Percentiles rank a stretch among this genome's conserved stretches.
phyloP scores from a whole-genome alignment of 2,113 vertebrate species.

The Ictalurus furcatus region DNA sequence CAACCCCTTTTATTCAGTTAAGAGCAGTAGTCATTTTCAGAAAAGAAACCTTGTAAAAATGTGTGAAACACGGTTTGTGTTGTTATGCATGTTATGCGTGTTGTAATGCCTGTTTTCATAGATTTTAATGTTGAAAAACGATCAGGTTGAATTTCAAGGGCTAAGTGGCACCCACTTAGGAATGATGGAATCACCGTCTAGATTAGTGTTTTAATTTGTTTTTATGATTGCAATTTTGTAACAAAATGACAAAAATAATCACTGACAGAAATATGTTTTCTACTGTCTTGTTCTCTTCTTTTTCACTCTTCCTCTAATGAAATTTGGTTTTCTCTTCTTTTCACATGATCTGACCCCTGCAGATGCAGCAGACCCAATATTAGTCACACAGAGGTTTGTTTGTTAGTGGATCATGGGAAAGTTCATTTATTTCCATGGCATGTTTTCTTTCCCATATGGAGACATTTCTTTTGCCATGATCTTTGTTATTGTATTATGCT shows the following conservation, averaged over 20 bases:
- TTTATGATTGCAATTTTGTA: neutral
- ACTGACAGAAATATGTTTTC: neutral
- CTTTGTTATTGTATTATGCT: neutral
- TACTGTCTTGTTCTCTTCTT: neutral
- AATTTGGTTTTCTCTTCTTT: conserved; percentile 28
- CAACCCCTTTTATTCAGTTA: no score
- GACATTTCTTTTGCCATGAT: neutral
- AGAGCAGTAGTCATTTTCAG: neutral
- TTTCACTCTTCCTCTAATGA: neutral
- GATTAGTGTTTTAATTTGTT: neutral
- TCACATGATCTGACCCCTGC: neutral
- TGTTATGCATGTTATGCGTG: neutral
- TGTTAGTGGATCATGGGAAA: conserved; percentile 32
- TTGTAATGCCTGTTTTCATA: neutral
- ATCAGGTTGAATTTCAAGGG: neutral
- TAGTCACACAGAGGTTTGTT: conserved; percentile 12
- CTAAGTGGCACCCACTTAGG: neutral
- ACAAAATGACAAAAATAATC: neutral
- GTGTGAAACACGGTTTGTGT: neutral
- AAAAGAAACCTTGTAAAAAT: neutral
- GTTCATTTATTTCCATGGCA: conserved; percentile 44
- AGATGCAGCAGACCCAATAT: conserved; percentile 23
- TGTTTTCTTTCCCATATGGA: conserved; percentile 35
- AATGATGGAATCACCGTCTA: neutral
- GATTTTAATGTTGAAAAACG: neutral